Evolutionary conservation across 2,797 vertebrate species (phyloP).

Genomic region (Cirrhinus mrigala): DNA sequence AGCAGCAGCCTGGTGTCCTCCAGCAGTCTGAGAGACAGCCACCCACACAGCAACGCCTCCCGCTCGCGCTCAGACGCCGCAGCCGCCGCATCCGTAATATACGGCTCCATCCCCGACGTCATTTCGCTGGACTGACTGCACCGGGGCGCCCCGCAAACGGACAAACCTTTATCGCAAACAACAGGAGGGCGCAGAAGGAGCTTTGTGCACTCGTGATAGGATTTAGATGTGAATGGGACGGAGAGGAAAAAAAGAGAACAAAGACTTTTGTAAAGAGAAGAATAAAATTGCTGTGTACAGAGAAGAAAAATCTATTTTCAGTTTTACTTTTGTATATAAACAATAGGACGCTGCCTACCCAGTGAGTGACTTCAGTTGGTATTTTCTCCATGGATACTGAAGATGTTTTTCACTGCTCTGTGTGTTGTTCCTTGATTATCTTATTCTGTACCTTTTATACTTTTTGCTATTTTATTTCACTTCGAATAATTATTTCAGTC

Average conservation of each 20-base stretch:
- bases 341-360: conserved; percentile 92
- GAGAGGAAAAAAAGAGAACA: conserved; percentile 69
- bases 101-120: conserved; percentile 97
- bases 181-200: conserved; percentile 59
- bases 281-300: conserved; percentile 97
- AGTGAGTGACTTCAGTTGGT: conserved; percentile 90
- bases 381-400: conserved; percentile 92
- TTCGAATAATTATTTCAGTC: conserved; percentile 73
- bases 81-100: conserved; percentile 86
- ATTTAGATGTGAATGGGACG: conserved; percentile 45
- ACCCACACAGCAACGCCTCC: conserved; percentile 81
- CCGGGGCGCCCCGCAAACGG: conserved; percentile 30
- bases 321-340: conserved; percentile 99
- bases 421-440: conserved; percentile 86
- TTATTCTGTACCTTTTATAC: conserved; percentile 82
- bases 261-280: conserved; percentile 83
- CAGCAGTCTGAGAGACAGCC: conserved; percentile 90
- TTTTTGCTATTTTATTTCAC: conserved; percentile 83
- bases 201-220: conserved; percentile 42
- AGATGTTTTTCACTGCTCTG: conserved; percentile 90
- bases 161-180: conserved; percentile 40
- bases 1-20: conserved; percentile 97
- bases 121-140: conserved; percentile 93
- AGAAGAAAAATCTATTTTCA: conserved; percentile 99
- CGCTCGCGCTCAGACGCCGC: conserved; percentile 81